These are phyloP conservation scores for Boloria euphrosyne DNA, from an alignment of 2,888 invertebrate genomes.

Conservation along the genomic window DNA sequence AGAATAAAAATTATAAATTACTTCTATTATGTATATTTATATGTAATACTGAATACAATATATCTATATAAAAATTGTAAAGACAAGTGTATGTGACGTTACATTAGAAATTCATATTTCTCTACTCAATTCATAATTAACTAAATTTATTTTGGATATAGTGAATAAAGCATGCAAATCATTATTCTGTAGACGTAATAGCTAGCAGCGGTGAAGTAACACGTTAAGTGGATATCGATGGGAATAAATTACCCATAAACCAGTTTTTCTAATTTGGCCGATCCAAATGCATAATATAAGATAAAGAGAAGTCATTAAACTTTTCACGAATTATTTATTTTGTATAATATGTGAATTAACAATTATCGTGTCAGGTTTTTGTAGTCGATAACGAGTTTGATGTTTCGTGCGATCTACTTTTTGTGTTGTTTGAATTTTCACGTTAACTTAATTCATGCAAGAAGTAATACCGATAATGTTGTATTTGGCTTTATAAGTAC, in stretches of 20 bases:
- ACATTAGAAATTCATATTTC: not conserved
- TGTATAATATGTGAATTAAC: constrained; percentile 16
- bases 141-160: constrained; percentile 2
- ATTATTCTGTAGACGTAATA: constrained; percentile 19
- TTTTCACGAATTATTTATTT: constrained; percentile 26
- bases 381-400: not conserved
- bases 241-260: constrained; percentile 25
- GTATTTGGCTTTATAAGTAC: too few species aligned
- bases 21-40: too few species aligned
- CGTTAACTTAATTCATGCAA: too few species aligned
- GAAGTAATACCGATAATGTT: too few species aligned
- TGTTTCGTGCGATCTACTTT: not conserved
- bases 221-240: constrained; percentile 22
- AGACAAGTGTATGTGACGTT: too few species aligned
- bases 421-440: too few species aligned
- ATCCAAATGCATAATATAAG: constrained; percentile 35
- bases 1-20: too few species aligned
- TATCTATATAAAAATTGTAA: too few species aligned
- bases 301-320: constrained; percentile 31
- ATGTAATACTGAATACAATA: too few species aligned
- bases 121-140: not conserved
- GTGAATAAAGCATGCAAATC: constrained; percentile 12
- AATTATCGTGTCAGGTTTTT: not conserved
- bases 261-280: constrained; percentile 33
- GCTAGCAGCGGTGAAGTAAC: constrained; percentile 19